These are phyloP conservation scores for Alcis repandata DNA, from an alignment of 2,888 invertebrate genomes.

Conservation along the genomic window DNA sequence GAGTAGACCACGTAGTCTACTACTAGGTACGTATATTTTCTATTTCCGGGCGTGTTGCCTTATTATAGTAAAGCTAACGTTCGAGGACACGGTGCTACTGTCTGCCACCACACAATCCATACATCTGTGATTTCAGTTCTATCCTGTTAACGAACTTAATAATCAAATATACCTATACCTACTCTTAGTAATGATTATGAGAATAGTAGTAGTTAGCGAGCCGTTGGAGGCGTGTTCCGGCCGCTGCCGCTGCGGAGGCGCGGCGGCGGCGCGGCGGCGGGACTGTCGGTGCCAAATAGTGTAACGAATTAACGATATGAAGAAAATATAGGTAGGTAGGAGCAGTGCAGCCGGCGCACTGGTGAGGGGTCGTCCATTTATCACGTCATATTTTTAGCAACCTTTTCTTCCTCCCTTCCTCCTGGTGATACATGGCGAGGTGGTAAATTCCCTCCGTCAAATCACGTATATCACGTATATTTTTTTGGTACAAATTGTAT, in stretches of 20 bases:
- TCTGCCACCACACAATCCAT: slow-evolving; percentile 28
- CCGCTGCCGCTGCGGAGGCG: neutral
- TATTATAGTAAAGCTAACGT: too few species aligned
- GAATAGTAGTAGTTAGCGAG: neutral
- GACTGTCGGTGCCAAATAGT: slow-evolving; percentile 65
- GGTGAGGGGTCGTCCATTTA: too few species aligned
- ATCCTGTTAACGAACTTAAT: slow-evolving; percentile 30
- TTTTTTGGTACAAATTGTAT: too few species aligned
- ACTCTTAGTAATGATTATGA: neutral
- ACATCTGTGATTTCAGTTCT: slow-evolving; percentile 60
- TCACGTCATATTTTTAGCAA: too few species aligned
- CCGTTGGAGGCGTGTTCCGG: neutral
- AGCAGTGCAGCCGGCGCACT: neutral
- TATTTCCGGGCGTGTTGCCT: too few species aligned
- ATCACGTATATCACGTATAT: too few species aligned
- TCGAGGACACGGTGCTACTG: neutral
- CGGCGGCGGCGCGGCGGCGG: slow-evolving; percentile 1
- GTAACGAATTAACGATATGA: slow-evolving; percentile 44
- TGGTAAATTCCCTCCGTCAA: too few species aligned
- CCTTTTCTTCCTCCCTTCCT: too few species aligned
- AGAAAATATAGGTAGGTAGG: neutral
- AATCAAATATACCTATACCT: neutral
- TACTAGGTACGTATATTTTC: too few species aligned
- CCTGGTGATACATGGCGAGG: too few species aligned
- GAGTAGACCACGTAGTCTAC: too few species aligned